phyloP scores from a whole-genome alignment of 30 jellyfish, hydroid and myxozoan genomes.

The Nemopilema nomurai region DNA sequence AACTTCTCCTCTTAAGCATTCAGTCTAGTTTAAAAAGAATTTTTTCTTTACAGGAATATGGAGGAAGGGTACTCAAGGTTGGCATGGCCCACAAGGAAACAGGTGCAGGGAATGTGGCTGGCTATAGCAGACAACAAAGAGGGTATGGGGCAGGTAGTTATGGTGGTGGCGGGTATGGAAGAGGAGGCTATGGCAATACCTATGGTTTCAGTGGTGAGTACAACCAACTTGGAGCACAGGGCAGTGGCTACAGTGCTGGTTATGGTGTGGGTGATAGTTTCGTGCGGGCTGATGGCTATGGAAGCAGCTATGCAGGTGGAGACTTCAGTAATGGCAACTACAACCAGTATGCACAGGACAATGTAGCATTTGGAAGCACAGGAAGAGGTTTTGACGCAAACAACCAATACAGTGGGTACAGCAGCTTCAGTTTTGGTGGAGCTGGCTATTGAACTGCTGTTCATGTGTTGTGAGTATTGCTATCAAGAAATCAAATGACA shows the following conservation, averaged over 20 bases:
- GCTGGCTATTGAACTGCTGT: slow-evolving; percentile 9
- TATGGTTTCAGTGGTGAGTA: slow-evolving; percentile 1
- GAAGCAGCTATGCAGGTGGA: not conserved
- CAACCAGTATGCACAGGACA: not conserved
- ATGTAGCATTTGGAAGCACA: not conserved
- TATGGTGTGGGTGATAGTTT: not conserved
- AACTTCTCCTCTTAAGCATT: not conserved
- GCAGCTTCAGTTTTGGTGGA: slow-evolving; percentile 32
- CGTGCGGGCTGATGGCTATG: not conserved
- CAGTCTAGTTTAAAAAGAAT: not conserved
- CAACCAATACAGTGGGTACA: slow-evolving; percentile 28
- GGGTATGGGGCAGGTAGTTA: slow-evolving; percentile 9
- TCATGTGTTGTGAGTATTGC: not conserved
- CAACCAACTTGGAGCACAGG: not conserved
- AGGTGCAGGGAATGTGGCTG: slow-evolving; percentile 9
- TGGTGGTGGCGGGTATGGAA: slow-evolving; percentile 12
- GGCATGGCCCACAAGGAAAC: slow-evolving; percentile 62
- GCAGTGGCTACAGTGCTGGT: slow-evolving; percentile 24
- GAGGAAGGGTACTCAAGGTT: slow-evolving; percentile 51
- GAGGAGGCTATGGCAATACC: slow-evolving; percentile 28
- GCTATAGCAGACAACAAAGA: slow-evolving; percentile 16
- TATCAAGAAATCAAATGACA: no score
- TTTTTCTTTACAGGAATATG: slow-evolving; percentile 34
- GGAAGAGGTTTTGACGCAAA: not conserved
- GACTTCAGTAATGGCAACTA: not conserved